Conservation (phyloP, 2,797 vertebrate genomes). For the Staurois parvus region DNA sequence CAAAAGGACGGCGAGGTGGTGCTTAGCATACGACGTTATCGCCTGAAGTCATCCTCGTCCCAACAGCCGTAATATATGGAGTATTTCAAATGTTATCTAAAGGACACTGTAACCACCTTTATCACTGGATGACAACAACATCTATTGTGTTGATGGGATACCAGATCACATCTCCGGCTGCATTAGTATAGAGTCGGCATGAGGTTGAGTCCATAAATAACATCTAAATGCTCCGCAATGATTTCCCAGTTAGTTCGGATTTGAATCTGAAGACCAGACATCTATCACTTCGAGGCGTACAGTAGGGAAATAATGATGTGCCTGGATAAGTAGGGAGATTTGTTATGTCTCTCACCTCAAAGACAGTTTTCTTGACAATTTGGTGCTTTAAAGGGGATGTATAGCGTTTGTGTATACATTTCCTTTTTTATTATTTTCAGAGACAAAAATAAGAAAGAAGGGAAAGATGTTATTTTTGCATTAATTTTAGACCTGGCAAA, state of each 20-base stretch:
- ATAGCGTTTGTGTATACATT: too few species aligned
- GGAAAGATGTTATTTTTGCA: too few species aligned
- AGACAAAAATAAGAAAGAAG: too few species aligned
- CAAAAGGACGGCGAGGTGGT: slow-evolving; percentile 12
- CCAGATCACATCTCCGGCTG: slow-evolving; percentile 34
- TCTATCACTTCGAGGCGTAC: slow-evolving; percentile 20
- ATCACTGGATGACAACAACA: slow-evolving; percentile 43
- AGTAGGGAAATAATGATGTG: slow-evolving; percentile 31
- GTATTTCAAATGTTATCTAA: slow-evolving; percentile 55
- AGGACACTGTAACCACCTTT: slow-evolving; percentile 37
- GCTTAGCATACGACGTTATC: slow-evolving; percentile 42
- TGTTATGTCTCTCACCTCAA: slow-evolving; percentile 29
- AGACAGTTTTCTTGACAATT: slow-evolving; percentile 25
- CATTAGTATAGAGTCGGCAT: slow-evolving; percentile 11
- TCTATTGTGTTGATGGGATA: slow-evolving; percentile 49
- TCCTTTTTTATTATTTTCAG: too few species aligned
- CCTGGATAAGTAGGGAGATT: slow-evolving; percentile 21
- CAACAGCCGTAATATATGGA: slow-evolving; percentile 28
- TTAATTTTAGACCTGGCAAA: too few species aligned
- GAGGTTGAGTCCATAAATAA: slow-evolving; percentile 41
- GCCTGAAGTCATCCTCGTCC: slow-evolving; percentile 36
- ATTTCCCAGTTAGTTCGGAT: slow-evolving; percentile 49
- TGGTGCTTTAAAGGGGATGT: background rate
- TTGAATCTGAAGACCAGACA: slow-evolving; percentile 32
- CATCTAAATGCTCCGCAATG: slow-evolving; percentile 37